phyloP scores from a whole-genome alignment of 2,888 invertebrate genomes.

The Mellilla xanthometata region DNA sequence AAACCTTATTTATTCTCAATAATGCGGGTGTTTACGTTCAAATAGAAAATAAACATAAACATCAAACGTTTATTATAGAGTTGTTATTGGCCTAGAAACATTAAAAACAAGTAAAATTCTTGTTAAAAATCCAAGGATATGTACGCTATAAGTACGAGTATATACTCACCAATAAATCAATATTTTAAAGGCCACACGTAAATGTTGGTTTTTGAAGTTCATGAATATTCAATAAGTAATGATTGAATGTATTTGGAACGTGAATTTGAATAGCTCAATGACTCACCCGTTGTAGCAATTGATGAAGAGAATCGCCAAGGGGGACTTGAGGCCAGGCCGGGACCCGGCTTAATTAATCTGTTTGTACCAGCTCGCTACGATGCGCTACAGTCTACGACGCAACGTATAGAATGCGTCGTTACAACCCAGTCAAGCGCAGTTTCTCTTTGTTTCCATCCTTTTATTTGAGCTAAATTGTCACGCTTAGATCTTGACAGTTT shows the following conservation, averaged over 20 bases:
- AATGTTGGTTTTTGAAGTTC: constrained; percentile 9
- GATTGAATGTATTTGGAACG: constrained; percentile 42
- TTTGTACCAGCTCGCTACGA: background rate
- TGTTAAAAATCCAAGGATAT: background rate
- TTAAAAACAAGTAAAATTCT: background rate
- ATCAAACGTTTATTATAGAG: no score
- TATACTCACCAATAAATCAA: constrained; percentile 8
- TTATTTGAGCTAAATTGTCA: no score
- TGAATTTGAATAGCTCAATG: constrained; percentile 39
- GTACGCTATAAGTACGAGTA: background rate
- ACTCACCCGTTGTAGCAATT: constrained; percentile 51
- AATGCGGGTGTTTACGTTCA: no score
- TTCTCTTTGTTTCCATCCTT: no score
- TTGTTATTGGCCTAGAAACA: no score
- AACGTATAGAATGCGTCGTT: background rate
- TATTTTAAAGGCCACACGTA: constrained; percentile 13
- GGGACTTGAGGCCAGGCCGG: background rate
- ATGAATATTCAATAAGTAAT: constrained; percentile 39
- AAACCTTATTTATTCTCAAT: no score
- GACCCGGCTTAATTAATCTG: constrained; percentile 16
- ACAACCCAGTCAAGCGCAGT: no score
- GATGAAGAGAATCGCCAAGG: constrained; percentile 24
- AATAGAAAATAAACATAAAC: no score
- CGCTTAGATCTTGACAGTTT: no score
- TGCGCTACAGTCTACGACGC: constrained; percentile 3